These are phyloP conservation scores for Zaprionus ornatus DNA, from an alignment of 1,140 invertebrate species.

Conservation along the genomic window DNA sequence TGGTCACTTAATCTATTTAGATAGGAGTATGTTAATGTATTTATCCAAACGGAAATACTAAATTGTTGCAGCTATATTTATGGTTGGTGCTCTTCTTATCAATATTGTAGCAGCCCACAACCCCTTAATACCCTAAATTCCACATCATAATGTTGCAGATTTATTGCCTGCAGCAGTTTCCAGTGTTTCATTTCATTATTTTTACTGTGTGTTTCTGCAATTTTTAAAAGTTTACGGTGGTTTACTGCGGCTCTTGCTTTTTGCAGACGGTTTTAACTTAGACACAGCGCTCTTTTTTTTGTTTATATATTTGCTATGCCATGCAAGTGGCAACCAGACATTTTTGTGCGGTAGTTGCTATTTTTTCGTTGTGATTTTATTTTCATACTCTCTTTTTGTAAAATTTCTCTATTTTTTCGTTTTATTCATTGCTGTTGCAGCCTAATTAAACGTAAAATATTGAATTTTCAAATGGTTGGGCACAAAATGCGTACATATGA, in stretches of 20 bases:
- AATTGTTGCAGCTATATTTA: conserved; percentile 26
- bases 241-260: conserved; percentile 76
- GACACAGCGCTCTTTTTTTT: conserved; percentile 44
- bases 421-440: conserved; percentile 48
- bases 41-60: conserved; percentile 58
- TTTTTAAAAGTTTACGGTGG: conserved; percentile 76
- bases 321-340: conserved; percentile 45
- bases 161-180: conserved; percentile 76
- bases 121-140: neutral
- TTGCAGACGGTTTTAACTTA: conserved; percentile 64
- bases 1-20: too few species aligned
- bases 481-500: neutral
- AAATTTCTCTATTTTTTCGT: conserved; percentile 22
- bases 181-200: conserved; percentile 48
- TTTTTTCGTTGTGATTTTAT: conserved; percentile 69
- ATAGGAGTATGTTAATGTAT: conserved; percentile 45
- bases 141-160: conserved; percentile 60
- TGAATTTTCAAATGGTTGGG: conserved; percentile 58
- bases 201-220: conserved; percentile 64
- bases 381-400: conserved; percentile 29
- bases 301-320: conserved; percentile 47
- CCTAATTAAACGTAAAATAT: conserved; percentile 79
- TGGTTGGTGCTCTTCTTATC: neutral
- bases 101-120: conserved; percentile 4
- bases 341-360: conserved; percentile 59